Evolutionary conservation across 1,140 invertebrate species (phyloP).

Genomic region (Pectinophora gossypiella): DNA sequence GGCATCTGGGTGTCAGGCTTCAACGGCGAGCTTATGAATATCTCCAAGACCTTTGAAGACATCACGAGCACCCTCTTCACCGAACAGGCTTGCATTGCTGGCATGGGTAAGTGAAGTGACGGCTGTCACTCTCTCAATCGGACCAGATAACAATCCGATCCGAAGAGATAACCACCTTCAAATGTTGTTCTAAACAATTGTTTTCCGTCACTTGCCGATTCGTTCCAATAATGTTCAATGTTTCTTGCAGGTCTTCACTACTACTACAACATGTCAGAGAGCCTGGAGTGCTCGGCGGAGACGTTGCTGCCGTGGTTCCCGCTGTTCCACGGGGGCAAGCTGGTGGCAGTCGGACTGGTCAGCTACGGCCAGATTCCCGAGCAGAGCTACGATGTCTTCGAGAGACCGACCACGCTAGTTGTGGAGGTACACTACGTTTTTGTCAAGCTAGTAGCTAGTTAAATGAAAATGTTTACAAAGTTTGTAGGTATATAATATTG

Average conservation of each 20-base stretch:
- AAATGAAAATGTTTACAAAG: not conserved
- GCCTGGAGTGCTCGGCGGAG: not conserved
- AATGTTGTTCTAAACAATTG: no score
- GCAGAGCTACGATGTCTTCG: not conserved
- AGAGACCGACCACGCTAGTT: not conserved
- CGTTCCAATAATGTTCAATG: not conserved
- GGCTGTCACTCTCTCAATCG: no score
- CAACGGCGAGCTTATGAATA: constrained; percentile 21
- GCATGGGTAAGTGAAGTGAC: constrained; percentile 43
- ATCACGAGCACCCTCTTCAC: constrained; percentile 27
- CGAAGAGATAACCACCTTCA: no score
- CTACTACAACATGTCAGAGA: not conserved
- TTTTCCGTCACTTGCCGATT: no score
- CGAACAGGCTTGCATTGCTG: constrained; percentile 45
- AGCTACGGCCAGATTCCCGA: not conserved
- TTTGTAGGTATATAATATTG: not conserved
- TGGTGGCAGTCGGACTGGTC: not conserved
- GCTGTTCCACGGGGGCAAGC: not conserved
- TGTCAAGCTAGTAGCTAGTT: not conserved
- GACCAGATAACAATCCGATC: no score
- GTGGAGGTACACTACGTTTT: not conserved
- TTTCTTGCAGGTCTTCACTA: not conserved
- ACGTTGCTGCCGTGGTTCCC: not conserved
- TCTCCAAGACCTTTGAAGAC: constrained; percentile 22
- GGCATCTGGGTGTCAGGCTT: constrained; percentile 41